Conservation (phyloP, 1,140 invertebrate genomes). For the Nasonia giraulti region DNA sequence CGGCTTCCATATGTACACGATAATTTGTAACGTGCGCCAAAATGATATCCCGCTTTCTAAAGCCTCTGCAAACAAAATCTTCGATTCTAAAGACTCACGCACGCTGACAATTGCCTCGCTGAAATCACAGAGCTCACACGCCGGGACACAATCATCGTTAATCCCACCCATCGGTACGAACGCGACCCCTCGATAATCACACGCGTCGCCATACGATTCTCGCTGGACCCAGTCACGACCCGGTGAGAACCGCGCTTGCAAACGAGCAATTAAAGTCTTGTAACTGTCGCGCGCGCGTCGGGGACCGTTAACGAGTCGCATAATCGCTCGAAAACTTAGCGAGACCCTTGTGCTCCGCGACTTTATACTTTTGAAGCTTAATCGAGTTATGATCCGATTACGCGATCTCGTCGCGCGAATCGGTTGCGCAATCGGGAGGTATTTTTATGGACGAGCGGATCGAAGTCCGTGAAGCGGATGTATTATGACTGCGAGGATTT, state of each 20-base stretch:
- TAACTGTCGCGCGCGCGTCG: too few relatives aligned
- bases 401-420: not conserved
- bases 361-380: not conserved
- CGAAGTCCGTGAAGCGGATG: not conserved
- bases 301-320: too few relatives aligned
- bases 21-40: not conserved
- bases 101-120: too few relatives aligned
- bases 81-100: not conserved
- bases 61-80: not conserved
- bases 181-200: not conserved
- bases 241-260: not conserved
- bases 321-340: not conserved
- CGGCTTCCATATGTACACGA: too few relatives aligned
- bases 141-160: too few relatives aligned
- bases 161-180: too few relatives aligned
- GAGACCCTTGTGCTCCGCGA: too few relatives aligned
- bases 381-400: not conserved
- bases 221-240: too few relatives aligned
- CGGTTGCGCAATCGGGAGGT: not conserved
- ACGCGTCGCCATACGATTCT: not conserved
- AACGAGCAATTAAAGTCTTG: conserved; percentile 23
- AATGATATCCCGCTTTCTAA: not conserved
- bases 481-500: not conserved
- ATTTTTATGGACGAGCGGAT: not conserved
- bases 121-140: not conserved